Evolutionary conservation across 2,113 vertebrate species (phyloP).

Genomic region (Atherinomorus stipes): DNA sequence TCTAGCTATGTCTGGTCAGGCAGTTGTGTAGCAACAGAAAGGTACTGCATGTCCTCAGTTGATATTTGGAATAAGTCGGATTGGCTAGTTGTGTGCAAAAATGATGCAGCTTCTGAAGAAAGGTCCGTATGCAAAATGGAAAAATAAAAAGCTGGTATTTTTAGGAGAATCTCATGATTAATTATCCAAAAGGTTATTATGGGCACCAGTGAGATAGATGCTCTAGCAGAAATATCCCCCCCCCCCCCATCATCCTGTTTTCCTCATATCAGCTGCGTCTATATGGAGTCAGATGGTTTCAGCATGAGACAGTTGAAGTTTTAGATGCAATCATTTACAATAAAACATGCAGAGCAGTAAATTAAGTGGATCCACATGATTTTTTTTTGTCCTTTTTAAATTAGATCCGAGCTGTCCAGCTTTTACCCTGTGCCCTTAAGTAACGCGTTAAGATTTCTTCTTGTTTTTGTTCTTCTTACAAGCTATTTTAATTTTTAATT

Average conservation of each 20-base stretch:
- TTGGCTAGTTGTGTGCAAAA: too few species aligned
- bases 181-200: background rate
- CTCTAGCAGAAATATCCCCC: background rate
- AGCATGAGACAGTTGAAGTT: background rate
- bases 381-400: background rate
- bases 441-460: too few species aligned
- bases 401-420: background rate
- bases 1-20: constrained; percentile 36
- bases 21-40: constrained; percentile 41
- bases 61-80: background rate
- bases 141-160: background rate
- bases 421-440: background rate
- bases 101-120: too few species aligned
- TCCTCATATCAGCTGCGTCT: constrained; percentile 2
- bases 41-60: constrained; percentile 50
- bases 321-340: background rate
- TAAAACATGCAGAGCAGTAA: background rate
- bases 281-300: constrained; percentile 14
- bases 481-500: background rate
- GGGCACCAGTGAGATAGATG: background rate
- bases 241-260: background rate
- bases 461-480: too few species aligned
- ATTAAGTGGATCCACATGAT: too few species aligned
- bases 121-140: background rate
- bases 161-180: background rate